Conservation (phyloP, 2,113 vertebrate genomes). For the Muscicapa adusta region DNA sequence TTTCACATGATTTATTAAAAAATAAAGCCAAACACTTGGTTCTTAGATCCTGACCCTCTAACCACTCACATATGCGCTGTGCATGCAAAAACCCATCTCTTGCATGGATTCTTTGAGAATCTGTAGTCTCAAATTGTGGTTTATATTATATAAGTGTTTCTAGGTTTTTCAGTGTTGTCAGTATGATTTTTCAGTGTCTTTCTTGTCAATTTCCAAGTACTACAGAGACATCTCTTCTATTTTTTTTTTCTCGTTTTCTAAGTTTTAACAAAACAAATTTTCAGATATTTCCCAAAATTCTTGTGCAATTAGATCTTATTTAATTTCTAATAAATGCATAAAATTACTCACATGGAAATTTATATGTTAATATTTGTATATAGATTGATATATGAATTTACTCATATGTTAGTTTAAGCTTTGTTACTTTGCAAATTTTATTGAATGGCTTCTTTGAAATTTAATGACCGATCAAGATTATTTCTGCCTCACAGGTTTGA, state of each 20-base stretch:
- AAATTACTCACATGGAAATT: background rate
- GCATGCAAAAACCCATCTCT: background rate
- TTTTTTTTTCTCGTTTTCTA: background rate
- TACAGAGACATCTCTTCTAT: background rate
- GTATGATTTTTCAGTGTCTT: background rate
- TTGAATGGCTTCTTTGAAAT: background rate
- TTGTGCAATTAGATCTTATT: background rate
- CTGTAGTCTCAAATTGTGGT: background rate
- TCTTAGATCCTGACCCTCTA: conserved; percentile 25
- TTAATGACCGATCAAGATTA: background rate
- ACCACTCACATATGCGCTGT: conserved; percentile 8
- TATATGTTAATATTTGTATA: background rate
- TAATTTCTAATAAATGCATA: background rate
- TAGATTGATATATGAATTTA: background rate
- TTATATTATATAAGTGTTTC: background rate
- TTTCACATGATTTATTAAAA: conserved; percentile 11
- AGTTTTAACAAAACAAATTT: background rate
- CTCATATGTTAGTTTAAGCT: background rate
- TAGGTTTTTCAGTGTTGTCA: background rate
- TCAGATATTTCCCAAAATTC: background rate
- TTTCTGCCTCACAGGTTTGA: background rate
- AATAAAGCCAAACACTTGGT: conserved; percentile 31
- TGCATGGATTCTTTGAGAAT: background rate
- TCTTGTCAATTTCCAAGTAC: background rate
- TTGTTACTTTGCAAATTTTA: background rate